These are phyloP conservation scores for Eulimnadia texana DNA, from an alignment of 1,140 invertebrate genomes.

Conservation along the genomic window DNA sequence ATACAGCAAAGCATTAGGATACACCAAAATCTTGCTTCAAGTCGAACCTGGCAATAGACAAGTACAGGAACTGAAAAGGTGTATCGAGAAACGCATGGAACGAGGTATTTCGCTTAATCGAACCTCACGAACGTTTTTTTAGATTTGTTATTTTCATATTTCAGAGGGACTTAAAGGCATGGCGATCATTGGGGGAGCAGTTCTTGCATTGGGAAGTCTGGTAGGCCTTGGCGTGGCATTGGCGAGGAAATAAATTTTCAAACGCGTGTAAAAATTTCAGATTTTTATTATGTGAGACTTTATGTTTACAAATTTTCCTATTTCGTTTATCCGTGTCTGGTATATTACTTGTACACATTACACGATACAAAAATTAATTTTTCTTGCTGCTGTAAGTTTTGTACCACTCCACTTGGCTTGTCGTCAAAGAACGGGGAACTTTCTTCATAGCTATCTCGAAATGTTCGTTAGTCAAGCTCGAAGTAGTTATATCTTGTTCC, in stretches of 20 bases:
- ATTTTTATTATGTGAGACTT: no score
- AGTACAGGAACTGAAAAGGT: conserved; percentile 57
- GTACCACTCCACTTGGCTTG: conserved; percentile 31
- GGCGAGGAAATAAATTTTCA: conserved; percentile 42
- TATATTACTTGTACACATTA: background rate
- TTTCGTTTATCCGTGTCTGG: no score
- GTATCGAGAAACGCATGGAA: conserved; percentile 76
- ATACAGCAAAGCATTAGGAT: conserved; percentile 66
- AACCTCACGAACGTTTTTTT: background rate
- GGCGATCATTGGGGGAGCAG: conserved; percentile 65
- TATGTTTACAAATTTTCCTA: no score
- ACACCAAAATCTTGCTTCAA: conserved; percentile 61
- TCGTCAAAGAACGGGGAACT: conserved; percentile 37
- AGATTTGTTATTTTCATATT: conserved; percentile 26
- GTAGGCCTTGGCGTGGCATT: conserved; percentile 63
- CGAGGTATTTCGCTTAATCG: conserved; percentile 40
- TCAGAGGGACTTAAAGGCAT: conserved; percentile 72
- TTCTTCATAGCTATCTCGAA: conserved; percentile 37
- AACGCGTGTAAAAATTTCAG: background rate
- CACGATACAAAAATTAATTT: background rate
- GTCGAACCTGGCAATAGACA: conserved; percentile 86
- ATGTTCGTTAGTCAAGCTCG: conserved; percentile 33
- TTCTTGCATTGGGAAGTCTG: conserved; percentile 61
- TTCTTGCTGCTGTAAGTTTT: conserved; percentile 4
- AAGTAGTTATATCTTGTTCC: conserved; percentile 34